Base-by-base conservation (phyloP, 2,113 vertebrate species). In the Psophia crepitans region DNA sequence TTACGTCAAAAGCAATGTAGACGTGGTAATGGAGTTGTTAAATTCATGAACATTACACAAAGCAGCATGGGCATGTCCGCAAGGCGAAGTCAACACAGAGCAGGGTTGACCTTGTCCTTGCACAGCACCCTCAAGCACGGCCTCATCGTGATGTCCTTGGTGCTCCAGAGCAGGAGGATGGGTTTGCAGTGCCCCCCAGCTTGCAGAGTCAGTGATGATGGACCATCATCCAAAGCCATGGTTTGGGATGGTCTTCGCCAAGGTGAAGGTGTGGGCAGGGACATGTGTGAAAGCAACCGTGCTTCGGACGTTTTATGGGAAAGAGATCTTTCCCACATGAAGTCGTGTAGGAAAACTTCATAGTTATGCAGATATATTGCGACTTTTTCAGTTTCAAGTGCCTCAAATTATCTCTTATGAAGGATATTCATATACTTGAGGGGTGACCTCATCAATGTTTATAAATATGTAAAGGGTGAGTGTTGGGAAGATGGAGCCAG, bases 201-300 rank as follows among this genome's bases (percentile, higher is more conserved):
- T 71, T 76, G 22, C 49, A 18, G 37, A 32, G 44, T n/a, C 44
- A 39, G 22, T 2, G 1, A 7, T 44, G 33, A 19, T 20, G 69
- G 43, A 35, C 19, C 44, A 2, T 35, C 26, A 56, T 43, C 49
- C 37, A 58, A 39, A n/a, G 21, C 32, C 19, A 15, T 0, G 4
- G 37, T 30, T 51, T 26, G 32, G 57, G 64, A 14, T 30, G 37
- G 15, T 39, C 28, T 65, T 82, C 17, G 17, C 24, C 17, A 22
- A 37, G 51, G 16, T 1, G 2, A 33, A 64, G 49, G 11, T 27
- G 51, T 64, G 43, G 41, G 41, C 32, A 49, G 23, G 54, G 48
- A 28, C 27, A 3, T 6, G 20, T 5, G 14, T 12, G 35, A 46
- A 39, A 39, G 30, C 21, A 22, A 3, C 33, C 1, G 1, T 14